phyloP scores from a whole-genome alignment of 2,113 vertebrate genomes.

The Haliaeetus leucogaster region DNA sequence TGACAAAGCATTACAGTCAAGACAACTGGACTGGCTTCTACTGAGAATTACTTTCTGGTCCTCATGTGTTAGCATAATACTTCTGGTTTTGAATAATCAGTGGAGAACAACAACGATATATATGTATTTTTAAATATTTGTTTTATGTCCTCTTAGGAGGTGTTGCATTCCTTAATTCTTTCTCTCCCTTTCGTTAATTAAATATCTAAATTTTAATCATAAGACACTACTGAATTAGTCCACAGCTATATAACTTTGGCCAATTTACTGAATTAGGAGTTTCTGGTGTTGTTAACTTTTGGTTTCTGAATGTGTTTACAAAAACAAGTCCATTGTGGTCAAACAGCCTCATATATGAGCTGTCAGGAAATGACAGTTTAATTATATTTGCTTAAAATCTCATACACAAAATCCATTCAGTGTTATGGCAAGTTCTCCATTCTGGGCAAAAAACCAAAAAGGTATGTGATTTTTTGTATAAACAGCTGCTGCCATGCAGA shows the following conservation, averaged over 20 bases:
- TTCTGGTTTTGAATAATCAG: background rate
- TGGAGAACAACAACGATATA: background rate
- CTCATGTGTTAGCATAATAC: background rate
- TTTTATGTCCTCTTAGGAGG: background rate
- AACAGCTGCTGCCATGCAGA: background rate
- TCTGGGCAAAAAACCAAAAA: background rate
- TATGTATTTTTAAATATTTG: background rate
- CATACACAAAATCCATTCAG: background rate
- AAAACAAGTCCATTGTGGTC: background rate
- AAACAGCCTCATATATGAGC: background rate
- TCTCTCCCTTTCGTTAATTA: background rate
- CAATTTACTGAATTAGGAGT: background rate
- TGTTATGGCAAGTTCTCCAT: background rate
- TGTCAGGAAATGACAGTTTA: background rate
- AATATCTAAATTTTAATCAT: background rate
- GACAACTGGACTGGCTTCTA: background rate
- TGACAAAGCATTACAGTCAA: background rate
- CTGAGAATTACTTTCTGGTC: background rate
- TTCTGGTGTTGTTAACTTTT: background rate
- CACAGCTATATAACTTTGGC: accelerated
- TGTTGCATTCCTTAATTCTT: background rate
- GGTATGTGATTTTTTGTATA: background rate
- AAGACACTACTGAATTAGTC: background rate
- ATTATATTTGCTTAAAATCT: background rate
- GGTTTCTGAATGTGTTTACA: background rate